Conservation (phyloP, 2,113 vertebrate species). For the Morone chrysops region DNA sequence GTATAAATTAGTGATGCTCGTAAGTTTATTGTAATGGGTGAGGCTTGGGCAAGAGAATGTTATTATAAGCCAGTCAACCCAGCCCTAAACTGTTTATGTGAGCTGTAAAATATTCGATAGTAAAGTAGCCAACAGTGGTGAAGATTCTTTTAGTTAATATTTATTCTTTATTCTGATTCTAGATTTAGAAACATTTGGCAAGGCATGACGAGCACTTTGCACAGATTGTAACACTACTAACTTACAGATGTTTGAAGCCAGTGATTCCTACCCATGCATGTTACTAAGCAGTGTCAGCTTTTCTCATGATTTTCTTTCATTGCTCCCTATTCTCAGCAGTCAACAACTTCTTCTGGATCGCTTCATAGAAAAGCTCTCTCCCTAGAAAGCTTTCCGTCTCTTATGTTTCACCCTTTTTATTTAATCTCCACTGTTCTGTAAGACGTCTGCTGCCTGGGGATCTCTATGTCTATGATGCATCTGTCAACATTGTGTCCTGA, state of each 20-base stretch:
- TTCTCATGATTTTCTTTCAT: conserved; percentile 46
- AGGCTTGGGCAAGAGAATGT: background rate
- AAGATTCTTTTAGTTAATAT: conserved; percentile 10
- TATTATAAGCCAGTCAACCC: conserved; percentile 14
- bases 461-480: conserved; percentile 50
- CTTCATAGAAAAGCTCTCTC: conserved; percentile 53
- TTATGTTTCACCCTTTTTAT: conserved; percentile 13
- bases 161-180: background rate
- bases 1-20: background rate
- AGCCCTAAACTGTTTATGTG: conserved; percentile 4
- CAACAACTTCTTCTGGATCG: conserved; percentile 40
- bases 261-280: conserved; percentile 61
- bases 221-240: conserved; percentile 43
- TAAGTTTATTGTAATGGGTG: background rate
- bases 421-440: conserved; percentile 38
- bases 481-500: conserved; percentile 58
- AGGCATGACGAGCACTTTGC: conserved; percentile 17
- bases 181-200: conserved; percentile 13
- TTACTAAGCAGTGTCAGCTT: conserved; percentile 30
- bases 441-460: conserved; percentile 47
- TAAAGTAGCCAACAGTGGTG: conserved; percentile 1
- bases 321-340: conserved; percentile 38
- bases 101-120: conserved; percentile 18
- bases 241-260: conserved; percentile 30
- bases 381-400: conserved; percentile 38